Conservation (phyloP, 2,797 vertebrate genomes). For the Scolopax bukidnonensis region DNA sequence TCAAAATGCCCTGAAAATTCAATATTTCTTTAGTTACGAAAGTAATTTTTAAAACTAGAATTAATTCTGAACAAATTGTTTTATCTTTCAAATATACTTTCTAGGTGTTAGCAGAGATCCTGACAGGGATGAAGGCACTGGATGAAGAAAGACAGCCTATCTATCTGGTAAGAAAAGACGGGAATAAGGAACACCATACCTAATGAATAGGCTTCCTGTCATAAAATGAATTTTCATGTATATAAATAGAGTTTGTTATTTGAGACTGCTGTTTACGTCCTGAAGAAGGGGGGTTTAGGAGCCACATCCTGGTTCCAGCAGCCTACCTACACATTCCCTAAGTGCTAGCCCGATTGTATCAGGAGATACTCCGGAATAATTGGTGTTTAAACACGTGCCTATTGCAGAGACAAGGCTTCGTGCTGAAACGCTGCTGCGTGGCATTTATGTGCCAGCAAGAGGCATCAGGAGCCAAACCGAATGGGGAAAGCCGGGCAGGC, state of each 20-base stretch:
- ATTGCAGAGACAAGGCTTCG: neutral
- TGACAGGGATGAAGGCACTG: slow-evolving; percentile 77
- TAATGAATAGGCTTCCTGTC: neutral
- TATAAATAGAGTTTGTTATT: neutral
- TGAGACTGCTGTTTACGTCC: neutral
- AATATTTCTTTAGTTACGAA: neutral
- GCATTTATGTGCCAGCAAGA: neutral
- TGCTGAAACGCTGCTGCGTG: neutral
- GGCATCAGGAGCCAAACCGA: neutral
- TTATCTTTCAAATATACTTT: neutral
- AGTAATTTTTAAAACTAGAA: neutral
- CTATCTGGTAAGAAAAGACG: slow-evolving; percentile 76
- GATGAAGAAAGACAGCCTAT: slow-evolving; percentile 73
- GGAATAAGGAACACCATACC: neutral
- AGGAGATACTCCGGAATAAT: neutral
- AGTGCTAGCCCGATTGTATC: neutral
- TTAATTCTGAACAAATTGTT: neutral
- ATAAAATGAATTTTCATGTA: neutral
- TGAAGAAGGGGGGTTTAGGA: neutral
- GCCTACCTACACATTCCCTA: neutral
- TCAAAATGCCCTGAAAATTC: neutral
- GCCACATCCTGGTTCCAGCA: neutral
- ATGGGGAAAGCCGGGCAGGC: neutral
- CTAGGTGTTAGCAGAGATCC: slow-evolving; percentile 79
- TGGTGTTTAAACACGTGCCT: neutral